A percentile compares a stretch with the other conserved stretches of the same genome.
Evolutionary conservation across 35 echinoderm and acorn worm genomes (phyloP).

Genomic region (Apostichopus parvimensis): DNA sequence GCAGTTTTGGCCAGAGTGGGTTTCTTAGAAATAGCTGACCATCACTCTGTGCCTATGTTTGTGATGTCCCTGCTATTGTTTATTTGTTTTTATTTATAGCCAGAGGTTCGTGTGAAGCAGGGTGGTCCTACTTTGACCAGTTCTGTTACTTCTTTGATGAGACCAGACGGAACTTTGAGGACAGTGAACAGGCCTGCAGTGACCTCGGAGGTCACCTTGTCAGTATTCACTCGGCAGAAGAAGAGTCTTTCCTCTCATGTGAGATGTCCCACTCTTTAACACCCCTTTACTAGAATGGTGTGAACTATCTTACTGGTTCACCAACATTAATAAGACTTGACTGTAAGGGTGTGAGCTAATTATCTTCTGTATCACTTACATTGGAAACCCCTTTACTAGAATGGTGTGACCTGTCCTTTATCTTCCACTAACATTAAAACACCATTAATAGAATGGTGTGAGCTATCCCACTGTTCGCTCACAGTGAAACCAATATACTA

Average conservation of each 20-base stretch:
- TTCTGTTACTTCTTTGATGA: conserved; percentile 65
- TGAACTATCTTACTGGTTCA: too few relatives aligned
- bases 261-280: not conserved
- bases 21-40: too few relatives aligned
- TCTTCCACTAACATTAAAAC: too few relatives aligned
- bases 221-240: conserved; percentile 65
- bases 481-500: not conserved
- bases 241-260: conserved; percentile 74
- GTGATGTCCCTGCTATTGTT: not conserved
- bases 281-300: not conserved
- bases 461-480: too few relatives aligned
- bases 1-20: too few relatives aligned
- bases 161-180: conserved; percentile 30
- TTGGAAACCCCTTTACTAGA: not conserved
- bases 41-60: too few relatives aligned
- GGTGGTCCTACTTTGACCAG: conserved; percentile 63
- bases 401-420: not conserved
- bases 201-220: conserved; percentile 40
- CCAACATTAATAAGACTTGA: too few relatives aligned
- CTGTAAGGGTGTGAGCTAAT: too few relatives aligned
- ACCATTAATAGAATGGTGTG: too few relatives aligned
- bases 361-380: too few relatives aligned
- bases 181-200: conserved; percentile 31
- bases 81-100: conserved; percentile 20
- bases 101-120: conserved; percentile 47